Evolutionary conservation across 2,113 vertebrate species (phyloP), one percentile per base, ranked within the genome.

Genomic region (Pholis gunnellus): DNA sequence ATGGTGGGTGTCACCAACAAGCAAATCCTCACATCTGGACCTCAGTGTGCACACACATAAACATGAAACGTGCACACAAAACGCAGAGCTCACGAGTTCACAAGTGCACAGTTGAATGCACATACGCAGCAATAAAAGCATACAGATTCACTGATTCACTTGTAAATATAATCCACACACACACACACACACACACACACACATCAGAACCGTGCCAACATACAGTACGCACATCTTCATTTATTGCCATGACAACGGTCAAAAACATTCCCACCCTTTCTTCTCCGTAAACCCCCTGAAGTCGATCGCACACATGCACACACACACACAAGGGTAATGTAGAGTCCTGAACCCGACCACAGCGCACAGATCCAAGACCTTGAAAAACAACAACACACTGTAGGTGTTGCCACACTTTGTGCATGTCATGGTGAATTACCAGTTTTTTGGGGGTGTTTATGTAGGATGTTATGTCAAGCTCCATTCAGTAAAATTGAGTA

Each of bases 201-300:
- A 40, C 29, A 57, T 29, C 7, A 54, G n/a, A 60, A 20, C 29
- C 34, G 52, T 57, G 72, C 22, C 78, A 81, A 63, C 63, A 78
- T 59, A 20, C 20, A 79, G 42, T 48, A 17, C 34, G 56, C 56
- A 78, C 78, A 71, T 88, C 73, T 79, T 85, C 50, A 83, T 91
- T 74, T 79, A 75, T 89, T 73, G 44, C 83, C 79, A 91, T 91
- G 86, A 75, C 83, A 74, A 80, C 74, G 75, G 87, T 85, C 83
- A 91, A 87, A 78, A 91, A 88, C 88, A 89, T 85, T 77, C 78
- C 90, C 88, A 77, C 87, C 91, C 84, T 78, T 65, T 61, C 9
- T 81, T 85, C 40, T 72, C 44, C 70, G 52, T 60, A 75, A 89
- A 83, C 40, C 69, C 81, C 59, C 57, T 76, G 42, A 79, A 75